These are phyloP conservation scores for Adrianichthys oophorus DNA, from an alignment of 2,797 vertebrate genomes.

Conservation along the genomic window DNA sequence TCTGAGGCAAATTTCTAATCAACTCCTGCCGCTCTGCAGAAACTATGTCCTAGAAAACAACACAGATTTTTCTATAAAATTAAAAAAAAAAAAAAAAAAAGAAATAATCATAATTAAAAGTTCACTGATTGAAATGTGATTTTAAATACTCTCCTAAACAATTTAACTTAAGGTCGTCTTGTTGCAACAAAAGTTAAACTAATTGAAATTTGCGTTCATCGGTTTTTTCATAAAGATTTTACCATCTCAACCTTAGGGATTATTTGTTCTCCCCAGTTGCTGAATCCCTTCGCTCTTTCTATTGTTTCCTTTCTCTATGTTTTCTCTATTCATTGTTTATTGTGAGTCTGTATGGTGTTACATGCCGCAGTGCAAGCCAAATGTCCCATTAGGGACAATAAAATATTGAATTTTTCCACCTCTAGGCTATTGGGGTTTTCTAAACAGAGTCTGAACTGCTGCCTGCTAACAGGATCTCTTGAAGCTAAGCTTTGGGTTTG, in stretches of 20 bases:
- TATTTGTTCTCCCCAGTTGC: constrained; percentile 24
- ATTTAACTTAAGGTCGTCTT: constrained; percentile 26
- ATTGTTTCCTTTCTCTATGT: constrained; percentile 37
- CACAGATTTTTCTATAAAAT: too few species aligned
- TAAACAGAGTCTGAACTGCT: constrained; percentile 30
- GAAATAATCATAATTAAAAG: too few species aligned
- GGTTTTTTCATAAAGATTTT: constrained; percentile 42
- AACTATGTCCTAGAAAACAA: too few species aligned
- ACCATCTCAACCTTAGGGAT: constrained; percentile 41
- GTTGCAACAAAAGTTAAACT: constrained; percentile 31
- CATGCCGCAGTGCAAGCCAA: constrained; percentile 58
- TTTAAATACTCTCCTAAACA: constrained; percentile 10
- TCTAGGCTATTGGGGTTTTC: constrained; percentile 39
- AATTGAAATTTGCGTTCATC: constrained; percentile 44
- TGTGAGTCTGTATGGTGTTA: constrained; percentile 51
- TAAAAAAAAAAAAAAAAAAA: too few species aligned
- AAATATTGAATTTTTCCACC: constrained; percentile 55
- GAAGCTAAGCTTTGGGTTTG: constrained; percentile 39
- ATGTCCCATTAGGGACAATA: constrained; percentile 62
- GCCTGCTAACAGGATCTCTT: constrained; percentile 43
- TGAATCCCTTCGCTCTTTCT: constrained; percentile 22
- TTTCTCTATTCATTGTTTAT: constrained; percentile 56
- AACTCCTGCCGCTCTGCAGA: too few species aligned
- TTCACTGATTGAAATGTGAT: too few species aligned
- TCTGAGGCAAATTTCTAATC: too few species aligned